phyloP scores from a whole-genome alignment of 2,113 vertebrate genomes.

The Pyxicephalus adspersus region DNA sequence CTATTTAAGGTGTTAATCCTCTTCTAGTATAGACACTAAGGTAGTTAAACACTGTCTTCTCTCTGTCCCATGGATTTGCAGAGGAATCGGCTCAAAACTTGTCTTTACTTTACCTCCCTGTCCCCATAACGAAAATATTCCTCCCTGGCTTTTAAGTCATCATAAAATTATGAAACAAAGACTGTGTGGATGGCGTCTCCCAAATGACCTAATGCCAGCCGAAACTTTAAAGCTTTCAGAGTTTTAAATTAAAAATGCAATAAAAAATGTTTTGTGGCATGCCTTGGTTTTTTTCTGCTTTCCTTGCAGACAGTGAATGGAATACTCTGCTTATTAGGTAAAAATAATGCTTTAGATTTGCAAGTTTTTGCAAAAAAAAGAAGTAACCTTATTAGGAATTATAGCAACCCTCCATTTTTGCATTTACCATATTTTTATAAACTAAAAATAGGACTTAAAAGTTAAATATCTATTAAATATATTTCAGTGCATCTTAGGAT shows the following conservation, averaged over 20 bases:
- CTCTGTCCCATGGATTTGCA: conserved; percentile 13
- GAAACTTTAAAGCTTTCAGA: conserved; percentile 34
- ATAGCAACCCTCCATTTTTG: too few relatives aligned
- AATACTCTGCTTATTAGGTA: not conserved
- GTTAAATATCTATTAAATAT: too few relatives aligned
- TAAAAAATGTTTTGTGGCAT: not conserved
- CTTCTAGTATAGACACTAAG: conserved; percentile 59
- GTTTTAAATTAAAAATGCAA: conserved; percentile 5
- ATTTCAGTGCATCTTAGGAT: too few relatives aligned
- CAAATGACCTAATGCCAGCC: conserved; percentile 27
- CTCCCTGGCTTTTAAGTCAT: conserved; percentile 40
- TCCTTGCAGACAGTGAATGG: not conserved
- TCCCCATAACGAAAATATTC: conserved; percentile 43
- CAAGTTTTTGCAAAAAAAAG: not conserved
- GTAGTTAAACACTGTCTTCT: conserved; percentile 1
- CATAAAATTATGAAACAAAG: conserved; percentile 55
- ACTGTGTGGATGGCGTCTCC: conserved; percentile 35
- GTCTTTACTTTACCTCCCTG: conserved; percentile 46
- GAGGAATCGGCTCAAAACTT: conserved; percentile 31
- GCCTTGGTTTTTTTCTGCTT: not conserved
- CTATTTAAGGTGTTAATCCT: conserved; percentile 60
- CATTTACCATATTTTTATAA: too few relatives aligned
- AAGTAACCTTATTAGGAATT: too few relatives aligned
- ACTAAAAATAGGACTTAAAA: too few relatives aligned
- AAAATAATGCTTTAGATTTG: not conserved